Conservation (phyloP, 2,113 vertebrate species). For the Copsychus sechellarum region DNA sequence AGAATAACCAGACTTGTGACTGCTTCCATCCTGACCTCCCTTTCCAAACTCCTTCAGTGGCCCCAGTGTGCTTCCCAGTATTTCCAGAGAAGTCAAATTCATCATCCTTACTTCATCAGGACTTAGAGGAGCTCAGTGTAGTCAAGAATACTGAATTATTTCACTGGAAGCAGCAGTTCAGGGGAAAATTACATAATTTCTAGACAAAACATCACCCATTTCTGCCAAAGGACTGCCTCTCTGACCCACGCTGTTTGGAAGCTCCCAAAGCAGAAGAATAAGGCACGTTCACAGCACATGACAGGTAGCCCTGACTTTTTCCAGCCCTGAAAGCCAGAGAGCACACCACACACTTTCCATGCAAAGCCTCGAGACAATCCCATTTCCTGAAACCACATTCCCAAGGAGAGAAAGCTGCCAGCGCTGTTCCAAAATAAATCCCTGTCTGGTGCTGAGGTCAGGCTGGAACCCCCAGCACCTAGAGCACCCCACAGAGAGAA, state of each 20-base stretch:
- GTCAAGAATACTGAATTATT: neutral
- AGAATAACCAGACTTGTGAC: neutral
- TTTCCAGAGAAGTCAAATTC: neutral
- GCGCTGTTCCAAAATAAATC: neutral
- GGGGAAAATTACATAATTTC: neutral
- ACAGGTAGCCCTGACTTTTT: conserved; percentile 9
- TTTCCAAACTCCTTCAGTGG: neutral
- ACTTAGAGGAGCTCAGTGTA: neutral
- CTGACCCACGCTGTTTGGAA: neutral
- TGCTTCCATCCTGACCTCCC: neutral
- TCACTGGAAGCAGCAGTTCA: neutral
- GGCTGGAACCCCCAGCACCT: neutral
- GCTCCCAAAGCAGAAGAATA: neutral
- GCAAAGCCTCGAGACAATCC: neutral
- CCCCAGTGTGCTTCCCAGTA: neutral
- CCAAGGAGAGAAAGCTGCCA: conserved; percentile 20
- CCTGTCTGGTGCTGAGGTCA: neutral
- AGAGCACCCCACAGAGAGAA: neutral
- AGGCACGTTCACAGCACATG: neutral
- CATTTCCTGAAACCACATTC: conserved; percentile 19
- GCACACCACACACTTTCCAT: conserved; percentile 30
- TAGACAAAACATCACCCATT: neutral
- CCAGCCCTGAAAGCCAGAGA: conserved; percentile 16
- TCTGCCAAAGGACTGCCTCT: neutral
- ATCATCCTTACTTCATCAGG: neutral